A percentile compares a stretch with the other conserved stretches of the same genome.
Conservation (phyloP, 2,113 vertebrate genomes). For the Cyanoderma ruficeps region DNA sequence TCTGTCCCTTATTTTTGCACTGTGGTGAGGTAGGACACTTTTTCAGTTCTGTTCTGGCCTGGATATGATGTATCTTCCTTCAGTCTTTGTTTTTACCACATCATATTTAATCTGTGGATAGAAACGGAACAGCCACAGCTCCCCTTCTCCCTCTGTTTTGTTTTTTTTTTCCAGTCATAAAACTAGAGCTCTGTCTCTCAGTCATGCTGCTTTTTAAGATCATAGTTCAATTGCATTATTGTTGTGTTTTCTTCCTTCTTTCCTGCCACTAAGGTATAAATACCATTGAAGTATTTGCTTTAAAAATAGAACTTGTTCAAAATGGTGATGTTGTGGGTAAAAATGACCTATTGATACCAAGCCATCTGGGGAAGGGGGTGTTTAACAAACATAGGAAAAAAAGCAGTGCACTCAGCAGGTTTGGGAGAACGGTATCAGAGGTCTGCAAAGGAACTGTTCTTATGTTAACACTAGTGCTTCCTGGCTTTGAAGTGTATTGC, state of each 20-base stretch:
- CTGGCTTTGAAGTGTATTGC: background rate
- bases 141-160: background rate
- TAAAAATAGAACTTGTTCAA: conserved; percentile 19
- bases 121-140: background rate
- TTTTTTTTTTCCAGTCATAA: conserved; percentile 14
- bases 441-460: conserved; percentile 46
- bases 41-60: background rate
- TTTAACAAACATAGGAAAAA: conserved; percentile 13
- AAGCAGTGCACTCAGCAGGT: background rate
- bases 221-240: background rate
- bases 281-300: conserved; percentile 7
- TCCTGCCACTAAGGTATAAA: background rate
- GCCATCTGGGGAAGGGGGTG: background rate
- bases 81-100: conserved; percentile 3
- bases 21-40: background rate
- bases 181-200: conserved; percentile 27
- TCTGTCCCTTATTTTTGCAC: background rate
- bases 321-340: background rate
- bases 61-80: background rate
- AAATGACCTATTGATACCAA: background rate
- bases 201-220: conserved; percentile 54
- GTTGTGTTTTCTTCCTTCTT: background rate
- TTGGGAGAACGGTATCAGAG: background rate
- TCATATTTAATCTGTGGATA: conserved; percentile 51
- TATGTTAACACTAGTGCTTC: background rate